phyloP scores from a whole-genome alignment of 64 coral and sea anemone species.

The Stichodactyla helianthus region DNA sequence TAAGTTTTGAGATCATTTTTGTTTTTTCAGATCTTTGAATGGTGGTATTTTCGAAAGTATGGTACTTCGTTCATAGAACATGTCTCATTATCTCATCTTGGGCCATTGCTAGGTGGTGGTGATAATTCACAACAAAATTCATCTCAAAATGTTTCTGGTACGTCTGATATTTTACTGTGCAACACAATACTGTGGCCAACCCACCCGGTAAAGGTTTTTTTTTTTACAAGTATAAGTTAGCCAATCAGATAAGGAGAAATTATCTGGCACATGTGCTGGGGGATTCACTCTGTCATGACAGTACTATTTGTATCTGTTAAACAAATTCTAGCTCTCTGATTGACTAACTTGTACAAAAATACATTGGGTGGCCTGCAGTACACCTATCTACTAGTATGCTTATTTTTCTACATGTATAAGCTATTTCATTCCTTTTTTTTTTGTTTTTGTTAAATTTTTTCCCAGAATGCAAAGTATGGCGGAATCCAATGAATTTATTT shows the following conservation, averaged over 20 bases:
- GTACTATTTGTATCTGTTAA: too few species aligned
- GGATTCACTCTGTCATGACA: too few species aligned
- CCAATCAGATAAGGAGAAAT: too few species aligned
- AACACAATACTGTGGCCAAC: neutral
- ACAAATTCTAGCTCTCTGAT: too few species aligned
- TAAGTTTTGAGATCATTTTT: neutral
- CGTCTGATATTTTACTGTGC: neutral
- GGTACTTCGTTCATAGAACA: slow-evolving; percentile 98
- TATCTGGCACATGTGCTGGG: too few species aligned
- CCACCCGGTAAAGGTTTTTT: too few species aligned
- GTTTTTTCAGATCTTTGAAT: slow-evolving; percentile 86
- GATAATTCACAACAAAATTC: slow-evolving; percentile 61
- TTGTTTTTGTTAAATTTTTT: neutral
- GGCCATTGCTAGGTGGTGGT: slow-evolving; percentile 65
- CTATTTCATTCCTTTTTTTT: neutral
- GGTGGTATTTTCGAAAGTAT: slow-evolving; percentile 98
- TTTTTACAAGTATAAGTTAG: too few species aligned
- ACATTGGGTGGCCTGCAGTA: too few species aligned
- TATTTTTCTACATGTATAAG: too few species aligned
- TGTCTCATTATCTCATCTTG: slow-evolving; percentile 86
- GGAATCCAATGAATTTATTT: slow-evolving; percentile 73
- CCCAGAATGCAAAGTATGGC: slow-evolving; percentile 96
- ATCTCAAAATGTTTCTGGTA: slow-evolving; percentile 88
- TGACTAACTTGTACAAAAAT: too few species aligned
- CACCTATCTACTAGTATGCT: too few species aligned